Percentiles rank a stretch among this genome's conserved stretches.
These are phyloP conservation scores for Amphiprion clarkii DNA, from an alignment of 2,797 vertebrate species.

Conservation along the genomic window DNA sequence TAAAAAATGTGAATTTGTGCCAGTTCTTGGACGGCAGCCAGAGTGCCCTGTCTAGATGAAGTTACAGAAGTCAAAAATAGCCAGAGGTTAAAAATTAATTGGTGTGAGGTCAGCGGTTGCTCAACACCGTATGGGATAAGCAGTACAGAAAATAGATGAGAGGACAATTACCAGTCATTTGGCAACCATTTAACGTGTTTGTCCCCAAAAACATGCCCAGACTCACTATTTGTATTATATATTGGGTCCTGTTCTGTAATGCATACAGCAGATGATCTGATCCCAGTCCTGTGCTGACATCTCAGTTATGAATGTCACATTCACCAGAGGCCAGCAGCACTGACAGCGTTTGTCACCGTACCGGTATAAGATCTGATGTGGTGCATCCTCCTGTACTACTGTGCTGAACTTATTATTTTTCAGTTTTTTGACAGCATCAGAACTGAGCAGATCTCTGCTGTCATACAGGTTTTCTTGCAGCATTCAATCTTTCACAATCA, in stretches of 20 bases:
- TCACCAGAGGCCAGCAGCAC: slow-evolving; percentile 6
- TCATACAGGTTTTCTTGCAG: too few relatives aligned
- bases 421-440: too few relatives aligned
- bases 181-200: slow-evolving; percentile 46
- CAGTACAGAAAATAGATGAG: slow-evolving; percentile 19
- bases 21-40: neutral
- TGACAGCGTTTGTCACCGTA: neutral
- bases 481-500: neutral
- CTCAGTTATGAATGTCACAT: slow-evolving; percentile 19
- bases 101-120: slow-evolving; percentile 29
- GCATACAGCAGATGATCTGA: slow-evolving; percentile 24
- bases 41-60: slow-evolving; percentile 8
- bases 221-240: slow-evolving; percentile 25
- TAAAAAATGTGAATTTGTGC: slow-evolving; percentile 6
- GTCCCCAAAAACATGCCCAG: slow-evolving; percentile 33
- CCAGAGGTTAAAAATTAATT: slow-evolving; percentile 49
- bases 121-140: slow-evolving; percentile 8
- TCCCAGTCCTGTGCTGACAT: slow-evolving; percentile 28
- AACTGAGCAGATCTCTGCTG: too few relatives aligned
- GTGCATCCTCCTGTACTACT: neutral
- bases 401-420: neutral
- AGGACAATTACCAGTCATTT: slow-evolving; percentile 42
- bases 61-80: slow-evolving; percentile 20
- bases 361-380: neutral
- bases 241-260: slow-evolving; percentile 21